A percentile compares a stretch with the other conserved stretches of the same genome.
These are phyloP conservation scores for Typhlichthys subterraneus DNA, from an alignment of 2,797 vertebrate species.

Conservation along the genomic window DNA sequence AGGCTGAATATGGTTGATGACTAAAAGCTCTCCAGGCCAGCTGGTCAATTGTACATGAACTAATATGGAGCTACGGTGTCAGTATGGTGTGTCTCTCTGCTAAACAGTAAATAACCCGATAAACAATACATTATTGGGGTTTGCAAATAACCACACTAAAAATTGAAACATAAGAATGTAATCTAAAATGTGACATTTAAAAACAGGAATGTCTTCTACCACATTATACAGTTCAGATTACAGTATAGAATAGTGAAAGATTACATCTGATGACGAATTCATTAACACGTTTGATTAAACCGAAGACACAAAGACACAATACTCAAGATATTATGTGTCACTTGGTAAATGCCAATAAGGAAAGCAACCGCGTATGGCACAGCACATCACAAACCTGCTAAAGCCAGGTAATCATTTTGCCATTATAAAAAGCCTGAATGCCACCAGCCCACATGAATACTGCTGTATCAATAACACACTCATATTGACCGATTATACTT, in stretches of 20 bases:
- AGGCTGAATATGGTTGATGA: not conserved
- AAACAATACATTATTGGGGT: too few species aligned
- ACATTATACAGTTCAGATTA: too few species aligned
- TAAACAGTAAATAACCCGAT: too few species aligned
- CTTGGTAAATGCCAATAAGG: conserved; percentile 3
- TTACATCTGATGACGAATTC: not conserved
- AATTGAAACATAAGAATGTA: too few species aligned
- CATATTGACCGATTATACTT: not conserved
- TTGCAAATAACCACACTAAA: too few species aligned
- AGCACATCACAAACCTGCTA: not conserved
- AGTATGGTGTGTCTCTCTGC: not conserved
- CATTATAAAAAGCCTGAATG: too few species aligned
- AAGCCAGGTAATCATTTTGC: too few species aligned
- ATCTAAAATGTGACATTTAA: too few species aligned
- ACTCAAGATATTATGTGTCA: too few species aligned
- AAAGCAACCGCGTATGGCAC: conserved; percentile 5
- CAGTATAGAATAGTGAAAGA: not conserved
- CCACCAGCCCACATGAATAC: too few species aligned
- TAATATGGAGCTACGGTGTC: not conserved
- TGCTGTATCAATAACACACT: too few species aligned
- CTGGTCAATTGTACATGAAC: not conserved
- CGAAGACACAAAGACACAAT: not conserved
- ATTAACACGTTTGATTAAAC: not conserved
- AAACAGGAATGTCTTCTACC: too few species aligned
- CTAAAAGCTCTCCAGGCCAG: not conserved